These are phyloP conservation scores for Aphaenogaster ashmeadi DNA, from an alignment of 1,140 invertebrate species.

Conservation along the genomic window DNA sequence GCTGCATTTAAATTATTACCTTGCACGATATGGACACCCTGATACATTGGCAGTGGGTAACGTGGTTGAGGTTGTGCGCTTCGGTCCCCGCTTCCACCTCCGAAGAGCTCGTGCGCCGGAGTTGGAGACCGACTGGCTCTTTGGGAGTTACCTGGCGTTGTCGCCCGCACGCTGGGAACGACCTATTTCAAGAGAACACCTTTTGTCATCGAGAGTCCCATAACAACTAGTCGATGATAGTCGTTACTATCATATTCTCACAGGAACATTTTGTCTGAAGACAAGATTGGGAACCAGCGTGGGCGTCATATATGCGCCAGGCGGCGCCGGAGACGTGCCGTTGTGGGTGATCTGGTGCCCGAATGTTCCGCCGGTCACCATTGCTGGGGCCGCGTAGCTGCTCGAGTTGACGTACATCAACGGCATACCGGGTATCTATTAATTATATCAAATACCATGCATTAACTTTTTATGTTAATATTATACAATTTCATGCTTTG, in stretches of 20 bases:
- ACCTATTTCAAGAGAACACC: conserved; percentile 68
- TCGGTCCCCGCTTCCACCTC: conserved; percentile 82
- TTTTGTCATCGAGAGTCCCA: neutral
- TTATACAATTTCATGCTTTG: neutral
- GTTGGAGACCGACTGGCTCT: conserved; percentile 85
- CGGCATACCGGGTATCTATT: conserved; percentile 84
- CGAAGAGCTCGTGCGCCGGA: conserved; percentile 83
- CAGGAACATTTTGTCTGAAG: conserved; percentile 85
- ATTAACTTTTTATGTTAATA: conserved; percentile 5
- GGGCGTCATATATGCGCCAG: conserved; percentile 83
- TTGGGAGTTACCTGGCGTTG: conserved; percentile 84
- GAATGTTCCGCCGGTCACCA: conserved; percentile 82
- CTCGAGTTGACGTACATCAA: conserved; percentile 86
- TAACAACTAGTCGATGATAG: neutral
- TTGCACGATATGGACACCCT: conserved; percentile 86
- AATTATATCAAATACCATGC: neutral
- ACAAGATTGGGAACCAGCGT: conserved; percentile 85
- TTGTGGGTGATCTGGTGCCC: conserved; percentile 82
- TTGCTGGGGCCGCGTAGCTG: conserved; percentile 82
- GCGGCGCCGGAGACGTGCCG: conserved; percentile 80
- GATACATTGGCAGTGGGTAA: conserved; percentile 87
- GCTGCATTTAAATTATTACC: conserved; percentile 71
- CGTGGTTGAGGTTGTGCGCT: conserved; percentile 83
- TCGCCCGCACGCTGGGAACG: conserved; percentile 81
- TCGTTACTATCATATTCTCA: conserved; percentile 63